Base-by-base conservation (phyloP, 1,140 invertebrate genomes). In the Saccostrea glomerata region DNA sequence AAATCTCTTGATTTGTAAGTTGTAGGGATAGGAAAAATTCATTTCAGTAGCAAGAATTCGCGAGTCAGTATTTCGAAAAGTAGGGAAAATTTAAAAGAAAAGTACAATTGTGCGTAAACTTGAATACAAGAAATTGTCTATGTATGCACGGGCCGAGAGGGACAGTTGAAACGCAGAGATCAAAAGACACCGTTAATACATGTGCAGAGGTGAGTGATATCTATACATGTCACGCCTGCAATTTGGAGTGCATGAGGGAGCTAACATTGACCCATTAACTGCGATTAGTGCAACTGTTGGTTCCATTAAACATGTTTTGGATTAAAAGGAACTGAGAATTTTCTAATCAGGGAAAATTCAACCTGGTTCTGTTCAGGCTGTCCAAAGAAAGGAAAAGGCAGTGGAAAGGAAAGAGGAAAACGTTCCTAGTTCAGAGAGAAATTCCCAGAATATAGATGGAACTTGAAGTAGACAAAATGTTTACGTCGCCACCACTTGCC, bases 141-240 rank as follows among this genome's bases (percentile, higher is more conserved):
- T 87, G 55, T n/a, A n/a, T n/a, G n/a, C 89, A 25, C 56, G 86
- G n/a, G 84, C 70, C 5, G 89, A 90, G 17, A 83, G 77, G 47
- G 58, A 60, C 9, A 60, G 58, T 60, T 36, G 6, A 63, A 15
- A 13, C 13, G 58, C 58, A 60, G 58, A 60, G 20, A 60, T 60
- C 58, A 60, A 60, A 36, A 60, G 58, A 15, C 58, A 60, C 58
- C 20, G 58, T 60, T 60, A 20, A 60, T 60, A 60, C 58, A 60
- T 60, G 56, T 63, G 20, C 7, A 20, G 15, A 17, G 12, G 58
- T 66, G 66, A 84, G 15, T 84, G 58, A 60, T 5, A 60, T 9
- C 7, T 60, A 11, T 20, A 36, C 30, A 60, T 60, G 58, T 9
- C 13, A 60, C 13, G 13, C 20, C 13, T 60, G 58, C 9, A 60